These are phyloP conservation scores for Acrocyrtus sp. DNA, from an alignment of 2,888 invertebrate genomes.

Conservation along the genomic window DNA sequence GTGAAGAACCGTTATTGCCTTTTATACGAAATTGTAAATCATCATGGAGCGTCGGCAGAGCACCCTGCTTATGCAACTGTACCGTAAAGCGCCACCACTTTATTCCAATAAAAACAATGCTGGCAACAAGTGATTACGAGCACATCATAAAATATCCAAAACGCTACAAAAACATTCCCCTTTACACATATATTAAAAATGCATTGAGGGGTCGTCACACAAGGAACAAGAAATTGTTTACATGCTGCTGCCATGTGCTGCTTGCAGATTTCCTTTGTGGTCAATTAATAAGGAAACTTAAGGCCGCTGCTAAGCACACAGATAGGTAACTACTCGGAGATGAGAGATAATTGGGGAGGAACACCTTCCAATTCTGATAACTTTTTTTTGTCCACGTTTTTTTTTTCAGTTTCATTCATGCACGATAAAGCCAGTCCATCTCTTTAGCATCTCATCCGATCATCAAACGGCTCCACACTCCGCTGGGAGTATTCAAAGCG, in stretches of 20 bases:
- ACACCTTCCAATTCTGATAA: constrained; percentile 7
- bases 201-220: too few species aligned
- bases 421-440: background rate
- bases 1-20: constrained; percentile 9
- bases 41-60: background rate
- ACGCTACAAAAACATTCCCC: background rate
- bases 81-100: too few species aligned
- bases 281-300: constrained; percentile 30
- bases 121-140: background rate
- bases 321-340: background rate
- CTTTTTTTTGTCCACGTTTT: background rate
- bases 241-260: too few species aligned
- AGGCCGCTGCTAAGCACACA: too few species aligned
- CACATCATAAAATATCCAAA: background rate
- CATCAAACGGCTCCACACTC: too few species aligned
- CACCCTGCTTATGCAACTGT: background rate
- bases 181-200: too few species aligned
- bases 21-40: constrained; percentile 17
- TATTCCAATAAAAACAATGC: too few species aligned
- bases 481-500: background rate
- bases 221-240: too few species aligned
- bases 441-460: constrained; percentile 10
- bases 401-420: background rate
- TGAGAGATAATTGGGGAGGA: too few species aligned
- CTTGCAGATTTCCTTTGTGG: constrained; percentile 12